phyloP scores from a whole-genome alignment of 2,113 vertebrate genomes.

The Eupsittula cactorum region DNA sequence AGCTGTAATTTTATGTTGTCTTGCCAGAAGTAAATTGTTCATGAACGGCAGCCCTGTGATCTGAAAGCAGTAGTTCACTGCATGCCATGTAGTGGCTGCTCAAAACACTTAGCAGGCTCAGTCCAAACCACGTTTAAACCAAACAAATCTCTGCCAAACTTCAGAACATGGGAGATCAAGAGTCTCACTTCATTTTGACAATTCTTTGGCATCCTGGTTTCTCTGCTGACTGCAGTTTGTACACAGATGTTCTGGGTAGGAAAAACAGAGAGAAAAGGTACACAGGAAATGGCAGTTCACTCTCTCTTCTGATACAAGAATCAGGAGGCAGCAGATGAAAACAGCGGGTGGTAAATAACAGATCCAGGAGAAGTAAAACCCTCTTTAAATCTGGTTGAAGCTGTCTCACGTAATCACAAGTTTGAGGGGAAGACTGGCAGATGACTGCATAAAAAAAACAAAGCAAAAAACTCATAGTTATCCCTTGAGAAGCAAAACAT shows the following conservation, averaged over 20 bases:
- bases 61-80: not conserved
- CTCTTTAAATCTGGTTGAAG: not conserved
- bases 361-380: not conserved
- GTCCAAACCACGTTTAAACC: not conserved
- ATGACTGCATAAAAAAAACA: not conserved
- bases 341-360: not conserved
- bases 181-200: not conserved
- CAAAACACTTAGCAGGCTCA: not conserved
- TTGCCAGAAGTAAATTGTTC: not conserved
- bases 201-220: not conserved
- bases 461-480: not conserved
- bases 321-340: not conserved
- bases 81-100: not conserved
- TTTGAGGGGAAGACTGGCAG: not conserved
- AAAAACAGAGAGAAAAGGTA: not conserved
- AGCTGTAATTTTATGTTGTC: not conserved
- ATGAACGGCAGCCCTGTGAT: not conserved
- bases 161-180: not conserved
- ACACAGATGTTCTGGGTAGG: not conserved
- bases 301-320: not conserved
- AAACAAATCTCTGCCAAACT: not conserved
- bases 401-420: not conserved
- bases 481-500: not conserved
- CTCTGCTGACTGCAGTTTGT: not conserved
- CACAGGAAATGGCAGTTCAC: not conserved